Evolutionary conservation across 2,797 vertebrate genomes (phyloP), one percentile per base, ranked within the genome.

Genomic region (Chelon auratus): DNA sequence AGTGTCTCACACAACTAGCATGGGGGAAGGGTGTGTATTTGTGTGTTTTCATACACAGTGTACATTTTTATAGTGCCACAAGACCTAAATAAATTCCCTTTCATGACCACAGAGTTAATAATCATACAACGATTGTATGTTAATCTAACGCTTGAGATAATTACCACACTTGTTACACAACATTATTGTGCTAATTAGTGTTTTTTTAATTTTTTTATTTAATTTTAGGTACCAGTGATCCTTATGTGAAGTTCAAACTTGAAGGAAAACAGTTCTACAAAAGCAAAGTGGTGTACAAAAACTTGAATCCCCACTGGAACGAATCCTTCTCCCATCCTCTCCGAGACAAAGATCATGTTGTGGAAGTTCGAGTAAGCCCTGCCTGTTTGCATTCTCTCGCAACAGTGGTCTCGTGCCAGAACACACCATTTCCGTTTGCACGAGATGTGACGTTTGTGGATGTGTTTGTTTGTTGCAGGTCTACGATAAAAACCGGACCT

Each of bases 171-270:
- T 68, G 30, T 55, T 24, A 13, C 26, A 61, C 30, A 15, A 30
- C n/a, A 64, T 59, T 30, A 20, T 48, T 1, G 60, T 71, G 30
- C 20, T 82, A 26, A 67, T 56, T 77, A 33, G 30, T 78, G 12
- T 5, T 62, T 2, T 51, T 53, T 48, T 75, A 0, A 7, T 33
- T 33, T 33, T 1, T 6, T 33, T 62, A 3, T 57, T 79, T 22
- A 9, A 77, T 83, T 79, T 64, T 54, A 99, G 98, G 96, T 72
- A 96, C 95, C 12, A 99, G 96, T 69, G 97, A 99, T 81, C 97
- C 97, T 0, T 99, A 98, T 30, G 96, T 99, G 87, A 99, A 99
- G 88, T 97, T 99, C 89, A 97, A 97, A 92, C 87, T 99, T 62
- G 96, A 97, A 48, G 97, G 96, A 62, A 99, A 98, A 88, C 97